Evolutionary conservation across 2,797 vertebrate species (phyloP).

Genomic region (Psittacula echo): DNA sequence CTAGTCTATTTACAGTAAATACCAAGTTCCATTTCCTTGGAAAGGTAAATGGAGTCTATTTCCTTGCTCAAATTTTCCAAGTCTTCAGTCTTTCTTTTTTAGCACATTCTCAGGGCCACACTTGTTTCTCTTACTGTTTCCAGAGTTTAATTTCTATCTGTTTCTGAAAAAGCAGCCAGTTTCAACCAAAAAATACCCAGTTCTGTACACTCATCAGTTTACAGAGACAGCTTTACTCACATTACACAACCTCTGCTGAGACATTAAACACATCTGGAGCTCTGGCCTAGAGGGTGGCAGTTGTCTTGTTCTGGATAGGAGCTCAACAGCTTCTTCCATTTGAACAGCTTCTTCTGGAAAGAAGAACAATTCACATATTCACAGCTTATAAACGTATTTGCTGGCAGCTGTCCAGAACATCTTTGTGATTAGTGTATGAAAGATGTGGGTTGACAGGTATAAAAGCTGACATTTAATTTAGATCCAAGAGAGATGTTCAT

Average conservation of each 20-base stretch:
- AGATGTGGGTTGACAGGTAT: neutral
- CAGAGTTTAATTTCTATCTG: neutral
- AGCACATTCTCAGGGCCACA: neutral
- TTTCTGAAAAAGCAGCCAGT: neutral
- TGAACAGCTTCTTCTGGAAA: neutral
- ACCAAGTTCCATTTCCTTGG: neutral
- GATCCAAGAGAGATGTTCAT: neutral
- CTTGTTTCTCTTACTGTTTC: neutral
- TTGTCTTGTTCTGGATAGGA: neutral
- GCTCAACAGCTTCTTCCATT: neutral
- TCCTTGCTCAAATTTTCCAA: neutral
- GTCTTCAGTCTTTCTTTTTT: neutral
- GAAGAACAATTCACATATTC: neutral
- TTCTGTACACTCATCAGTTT: neutral
- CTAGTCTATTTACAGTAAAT: neutral
- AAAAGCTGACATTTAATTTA: neutral
- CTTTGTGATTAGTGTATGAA: neutral
- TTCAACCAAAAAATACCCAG: neutral
- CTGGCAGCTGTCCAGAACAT: neutral
- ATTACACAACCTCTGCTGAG: neutral
- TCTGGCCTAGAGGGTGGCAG: neutral
- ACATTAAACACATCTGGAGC: neutral
- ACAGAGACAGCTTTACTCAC: neutral
- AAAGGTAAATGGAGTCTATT: neutral
- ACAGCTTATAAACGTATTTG: neutral